Evolutionary conservation across 2,888 invertebrate genomes (phyloP), one percentile per base, ranked within the genome.

Genomic region (Oegoconia quadripuncta): DNA sequence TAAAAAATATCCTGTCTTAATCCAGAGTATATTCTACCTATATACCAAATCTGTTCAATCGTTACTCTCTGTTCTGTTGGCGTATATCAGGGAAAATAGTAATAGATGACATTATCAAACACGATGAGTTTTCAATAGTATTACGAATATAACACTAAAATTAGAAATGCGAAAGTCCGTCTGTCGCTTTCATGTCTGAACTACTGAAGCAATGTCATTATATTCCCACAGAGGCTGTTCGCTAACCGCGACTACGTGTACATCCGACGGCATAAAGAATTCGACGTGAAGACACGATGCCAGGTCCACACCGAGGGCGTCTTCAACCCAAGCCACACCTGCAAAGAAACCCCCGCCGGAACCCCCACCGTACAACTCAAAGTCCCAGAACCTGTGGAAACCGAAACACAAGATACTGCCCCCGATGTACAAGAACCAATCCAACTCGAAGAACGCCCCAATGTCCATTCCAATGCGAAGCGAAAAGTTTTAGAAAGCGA

Each of bases 211-310:
- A n/a, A n/a, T n/a, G n/a, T n/a, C n/a, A n/a, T n/a, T n/a, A 4
- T 20, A 5, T 4, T 25, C 12, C 5, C 25, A 6, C 79, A 94
- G 94, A 90, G 91, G 59, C 75, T 96, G 48, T 96, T 96, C 72
- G 90, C 93, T 3, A 96, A 96, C 67, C 90, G 96, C 42, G 96
- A 96, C 70, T 96, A 96, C 69, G 94, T 96, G 0, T 96, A 93
- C 70, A 91, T 93, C 44, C 88, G 96, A 0, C 89, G 94, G 0
- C 93, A 91, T 44, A 80, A 78, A 45, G 73, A 79, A 42, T 83
- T 66, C 52, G 55, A 69, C 0, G 51, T 65, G 0, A 30, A 39
- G 1, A 46, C 52, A 1, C 37, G 41, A 2, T 33, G 39, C 1
- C 3, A 42, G 0, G 36, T 48, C 3, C 56, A 54, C 20, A 60